Conservation (phyloP, 2,888 invertebrate species). For the Polyommatus iphigenia region DNA sequence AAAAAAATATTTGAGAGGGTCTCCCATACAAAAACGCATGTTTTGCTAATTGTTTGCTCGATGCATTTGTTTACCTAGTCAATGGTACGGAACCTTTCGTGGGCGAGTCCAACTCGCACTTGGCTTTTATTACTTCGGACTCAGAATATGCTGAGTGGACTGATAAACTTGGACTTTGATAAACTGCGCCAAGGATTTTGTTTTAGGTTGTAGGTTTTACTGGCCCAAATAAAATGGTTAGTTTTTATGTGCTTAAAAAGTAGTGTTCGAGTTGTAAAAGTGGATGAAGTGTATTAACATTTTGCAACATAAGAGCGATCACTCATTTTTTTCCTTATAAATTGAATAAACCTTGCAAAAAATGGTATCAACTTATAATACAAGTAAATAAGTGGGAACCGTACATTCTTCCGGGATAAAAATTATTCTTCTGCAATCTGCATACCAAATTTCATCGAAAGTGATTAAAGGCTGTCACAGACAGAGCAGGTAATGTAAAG, state of each 20-base stretch:
- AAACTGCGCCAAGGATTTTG: neutral
- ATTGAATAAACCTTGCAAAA: too few species aligned
- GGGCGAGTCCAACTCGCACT: neutral
- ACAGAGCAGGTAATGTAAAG: too few species aligned
- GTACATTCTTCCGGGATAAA: too few species aligned
- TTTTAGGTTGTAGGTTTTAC: neutral
- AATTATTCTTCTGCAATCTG: too few species aligned
- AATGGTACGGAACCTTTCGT: neutral
- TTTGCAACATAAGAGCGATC: too few species aligned
- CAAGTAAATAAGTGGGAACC: too few species aligned
- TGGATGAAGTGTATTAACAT: too few species aligned
- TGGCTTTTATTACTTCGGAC: neutral
- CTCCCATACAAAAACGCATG: neutral
- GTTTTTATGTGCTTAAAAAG: neutral
- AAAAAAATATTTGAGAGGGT: too few species aligned
- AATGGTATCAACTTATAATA: too few species aligned
- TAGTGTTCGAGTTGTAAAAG: neutral
- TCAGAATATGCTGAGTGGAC: constrained; percentile 6
- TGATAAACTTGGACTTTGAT: constrained; percentile 16
- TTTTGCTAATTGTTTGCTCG: neutral
- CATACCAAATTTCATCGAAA: too few species aligned
- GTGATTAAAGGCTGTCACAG: too few species aligned
- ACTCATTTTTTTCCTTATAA: too few species aligned
- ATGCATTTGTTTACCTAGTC: neutral
- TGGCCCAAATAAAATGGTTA: neutral